Percentiles rank a stretch among this genome's conserved stretches.
phyloP scores from a whole-genome alignment of 2,113 vertebrate species.

The Colaptes auratus region DNA sequence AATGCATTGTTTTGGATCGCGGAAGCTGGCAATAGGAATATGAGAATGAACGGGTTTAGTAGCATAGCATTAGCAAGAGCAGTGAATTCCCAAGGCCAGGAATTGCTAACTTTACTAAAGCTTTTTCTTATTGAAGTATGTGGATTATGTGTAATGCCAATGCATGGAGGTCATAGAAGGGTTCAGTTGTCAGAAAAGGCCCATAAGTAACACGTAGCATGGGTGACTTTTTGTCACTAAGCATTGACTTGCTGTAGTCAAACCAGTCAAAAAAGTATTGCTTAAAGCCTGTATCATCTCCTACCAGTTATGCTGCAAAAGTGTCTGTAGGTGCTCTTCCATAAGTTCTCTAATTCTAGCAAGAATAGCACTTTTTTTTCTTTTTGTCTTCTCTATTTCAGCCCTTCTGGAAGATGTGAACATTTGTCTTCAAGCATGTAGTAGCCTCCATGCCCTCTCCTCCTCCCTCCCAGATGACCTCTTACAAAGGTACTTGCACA shows the following conservation, averaged over 20 bases:
- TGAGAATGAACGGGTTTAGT: neutral
- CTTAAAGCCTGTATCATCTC: neutral
- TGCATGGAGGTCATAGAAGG: neutral
- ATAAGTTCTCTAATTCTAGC: neutral
- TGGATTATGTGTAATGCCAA: neutral
- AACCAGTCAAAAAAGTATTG: neutral
- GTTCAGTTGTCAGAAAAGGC: neutral
- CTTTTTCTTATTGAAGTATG: neutral
- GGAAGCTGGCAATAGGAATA: neutral
- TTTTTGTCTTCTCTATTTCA: slow-evolving; percentile 44
- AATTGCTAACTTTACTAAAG: neutral
- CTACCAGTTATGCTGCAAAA: neutral
- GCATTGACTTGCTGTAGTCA: neutral
- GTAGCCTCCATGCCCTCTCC: slow-evolving; percentile 89
- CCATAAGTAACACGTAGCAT: neutral
- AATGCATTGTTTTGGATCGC: neutral
- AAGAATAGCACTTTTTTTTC: neutral
- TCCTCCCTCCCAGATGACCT: slow-evolving; percentile 90
- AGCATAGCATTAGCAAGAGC: neutral
- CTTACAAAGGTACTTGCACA: slow-evolving; percentile 85
- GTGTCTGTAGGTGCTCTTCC: neutral
- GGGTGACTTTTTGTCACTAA: neutral
- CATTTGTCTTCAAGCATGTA: slow-evolving; percentile 92
- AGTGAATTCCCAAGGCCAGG: neutral
- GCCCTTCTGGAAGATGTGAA: slow-evolving; percentile 90